phyloP scores from a whole-genome alignment of 2,797 vertebrate genomes.

The Telmatherina bonti region DNA sequence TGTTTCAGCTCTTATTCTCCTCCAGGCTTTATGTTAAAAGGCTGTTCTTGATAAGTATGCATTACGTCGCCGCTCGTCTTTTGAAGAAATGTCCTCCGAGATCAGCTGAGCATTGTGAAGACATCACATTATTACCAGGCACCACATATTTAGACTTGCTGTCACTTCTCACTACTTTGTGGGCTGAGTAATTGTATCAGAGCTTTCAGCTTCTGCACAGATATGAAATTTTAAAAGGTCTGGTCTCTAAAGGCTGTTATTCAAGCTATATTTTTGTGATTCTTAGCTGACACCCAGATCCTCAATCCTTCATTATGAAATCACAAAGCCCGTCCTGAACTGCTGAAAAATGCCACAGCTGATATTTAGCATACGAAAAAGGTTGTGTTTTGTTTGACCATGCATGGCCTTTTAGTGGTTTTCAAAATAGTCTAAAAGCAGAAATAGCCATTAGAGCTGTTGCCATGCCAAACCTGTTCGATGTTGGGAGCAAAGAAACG shows the following conservation, averaged over 20 bases:
- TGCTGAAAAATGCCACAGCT: conserved; percentile 37
- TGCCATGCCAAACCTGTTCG: neutral
- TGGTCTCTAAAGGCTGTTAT: conserved; percentile 47
- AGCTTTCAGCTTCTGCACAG: conserved; percentile 43
- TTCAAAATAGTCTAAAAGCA: conserved; percentile 26
- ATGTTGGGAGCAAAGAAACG: neutral
- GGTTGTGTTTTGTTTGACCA: conserved; percentile 29
- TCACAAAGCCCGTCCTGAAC: conserved; percentile 38
- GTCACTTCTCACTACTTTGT: conserved; percentile 29
- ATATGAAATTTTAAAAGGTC: conserved; percentile 36
- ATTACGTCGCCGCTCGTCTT: conserved; percentile 13
- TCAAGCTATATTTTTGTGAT: conserved; percentile 47
- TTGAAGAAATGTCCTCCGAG: conserved; percentile 10
- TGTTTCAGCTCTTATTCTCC: neutral
- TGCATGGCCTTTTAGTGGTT: conserved; percentile 20
- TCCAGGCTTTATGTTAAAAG: neutral
- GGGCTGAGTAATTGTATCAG: conserved; percentile 37
- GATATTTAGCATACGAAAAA: conserved; percentile 56
- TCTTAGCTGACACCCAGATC: conserved; percentile 38
- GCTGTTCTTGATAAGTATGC: conserved; percentile 14
- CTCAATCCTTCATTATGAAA: conserved; percentile 46
- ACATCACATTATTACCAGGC: conserved; percentile 33
- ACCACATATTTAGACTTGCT: conserved; percentile 26
- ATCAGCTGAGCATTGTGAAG: conserved; percentile 25
- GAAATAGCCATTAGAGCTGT: conserved; percentile 12